phyloP scores from a whole-genome alignment of 2,797 vertebrate genomes.

The Protonibea diacanthus region DNA sequence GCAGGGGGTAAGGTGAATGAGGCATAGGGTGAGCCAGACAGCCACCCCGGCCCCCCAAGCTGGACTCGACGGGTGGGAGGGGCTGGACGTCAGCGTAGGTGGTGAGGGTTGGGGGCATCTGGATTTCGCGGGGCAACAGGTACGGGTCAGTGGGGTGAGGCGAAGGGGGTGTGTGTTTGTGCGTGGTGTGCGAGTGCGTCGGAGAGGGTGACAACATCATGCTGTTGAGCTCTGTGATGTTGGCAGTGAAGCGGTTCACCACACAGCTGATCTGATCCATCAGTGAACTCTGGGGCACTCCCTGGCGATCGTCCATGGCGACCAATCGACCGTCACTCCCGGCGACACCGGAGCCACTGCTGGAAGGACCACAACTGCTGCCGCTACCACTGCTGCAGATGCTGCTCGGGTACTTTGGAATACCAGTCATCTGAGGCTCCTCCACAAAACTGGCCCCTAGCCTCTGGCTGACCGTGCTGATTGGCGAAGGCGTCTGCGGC shows the following conservation, averaged over 20 bases:
- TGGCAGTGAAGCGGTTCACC: slow-evolving; percentile 96
- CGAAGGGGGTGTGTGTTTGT: slow-evolving; percentile 77
- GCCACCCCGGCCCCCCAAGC: slow-evolving; percentile 66
- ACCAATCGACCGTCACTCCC: slow-evolving; percentile 65
- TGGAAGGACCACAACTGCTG: slow-evolving; percentile 66
- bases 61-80: slow-evolving; percentile 90
- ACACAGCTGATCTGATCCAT: slow-evolving; percentile 99
- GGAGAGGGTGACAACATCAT: slow-evolving; percentile 93
- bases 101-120: slow-evolving; percentile 92
- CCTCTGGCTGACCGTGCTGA: slow-evolving; percentile 93
- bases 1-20: slow-evolving; percentile 74
- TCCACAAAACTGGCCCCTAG: slow-evolving; percentile 64
- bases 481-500: slow-evolving; percentile 93
- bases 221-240: slow-evolving; percentile 95
- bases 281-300: slow-evolving; percentile 90
- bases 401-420: slow-evolving; percentile 71
- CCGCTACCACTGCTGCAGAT: slow-evolving; percentile 68
- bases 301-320: slow-evolving; percentile 67
- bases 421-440: slow-evolving; percentile 59
- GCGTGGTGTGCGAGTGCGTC: slow-evolving; percentile 70
- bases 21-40: slow-evolving; percentile 70
- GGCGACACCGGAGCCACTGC: slow-evolving; percentile 51
- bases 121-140: slow-evolving; percentile 92
- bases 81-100: slow-evolving; percentile 96
- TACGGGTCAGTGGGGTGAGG: slow-evolving; percentile 81